phyloP scores from a whole-genome alignment of 1,140 invertebrate genomes.

The Orchesella cincta region DNA sequence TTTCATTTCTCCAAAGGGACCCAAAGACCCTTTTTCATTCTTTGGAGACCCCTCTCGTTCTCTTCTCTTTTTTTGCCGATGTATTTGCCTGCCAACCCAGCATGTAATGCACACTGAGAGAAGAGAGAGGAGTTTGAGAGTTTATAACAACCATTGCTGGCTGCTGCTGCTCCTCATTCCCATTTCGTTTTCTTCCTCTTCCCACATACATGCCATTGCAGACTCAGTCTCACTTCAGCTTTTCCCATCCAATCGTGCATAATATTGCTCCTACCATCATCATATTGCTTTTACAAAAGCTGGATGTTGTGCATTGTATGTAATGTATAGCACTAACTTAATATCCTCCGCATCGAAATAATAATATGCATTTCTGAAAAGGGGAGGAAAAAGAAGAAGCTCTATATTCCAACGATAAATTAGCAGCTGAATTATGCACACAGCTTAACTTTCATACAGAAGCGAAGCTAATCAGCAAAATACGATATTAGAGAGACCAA shows the following conservation, averaged over 20 bases:
- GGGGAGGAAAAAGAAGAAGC: slow-evolving; percentile 10
- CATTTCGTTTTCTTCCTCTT: slow-evolving; percentile 25
- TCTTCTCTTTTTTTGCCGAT: slow-evolving; percentile 17
- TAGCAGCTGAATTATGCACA: slow-evolving; percentile 28
- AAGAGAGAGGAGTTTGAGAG: background rate
- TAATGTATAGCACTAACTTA: background rate
- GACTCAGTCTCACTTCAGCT: no score
- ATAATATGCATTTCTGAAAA: background rate
- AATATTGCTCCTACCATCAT: background rate
- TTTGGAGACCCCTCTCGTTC: slow-evolving; percentile 6
- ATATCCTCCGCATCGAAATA: no score
- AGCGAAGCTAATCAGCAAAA: background rate
- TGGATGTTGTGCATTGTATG: no score
- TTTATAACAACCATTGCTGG: no score
- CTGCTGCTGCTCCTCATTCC: background rate
- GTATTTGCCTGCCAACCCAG: no score
- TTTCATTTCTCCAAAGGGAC: slow-evolving; percentile 29
- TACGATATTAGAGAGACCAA: background rate
- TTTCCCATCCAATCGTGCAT: slow-evolving; percentile 11
- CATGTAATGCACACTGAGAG: background rate
- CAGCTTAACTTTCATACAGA: background rate
- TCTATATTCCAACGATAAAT: slow-evolving; percentile 19
- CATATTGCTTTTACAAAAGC: no score
- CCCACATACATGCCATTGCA: background rate
- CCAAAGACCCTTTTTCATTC: slow-evolving; percentile 26